Conservation (phyloP, 2,888 invertebrate genomes). For the Ennomos fuscantarius region DNA sequence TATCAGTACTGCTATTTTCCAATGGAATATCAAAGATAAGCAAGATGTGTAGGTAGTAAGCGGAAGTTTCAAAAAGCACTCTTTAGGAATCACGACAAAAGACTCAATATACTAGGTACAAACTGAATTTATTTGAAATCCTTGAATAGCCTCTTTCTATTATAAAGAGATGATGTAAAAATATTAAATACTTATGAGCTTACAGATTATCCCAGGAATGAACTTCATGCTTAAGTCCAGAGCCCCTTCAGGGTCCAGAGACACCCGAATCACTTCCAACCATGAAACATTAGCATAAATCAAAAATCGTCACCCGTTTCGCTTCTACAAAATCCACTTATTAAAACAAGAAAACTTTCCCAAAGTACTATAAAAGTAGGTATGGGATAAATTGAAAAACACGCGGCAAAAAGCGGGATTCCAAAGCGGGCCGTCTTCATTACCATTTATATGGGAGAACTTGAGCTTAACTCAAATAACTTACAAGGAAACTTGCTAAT, state of each 20-base stretch:
- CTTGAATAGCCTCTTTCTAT: no score
- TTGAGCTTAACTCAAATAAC: constrained; percentile 57
- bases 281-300: constrained; percentile 24
- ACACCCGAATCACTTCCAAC: no score
- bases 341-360: constrained; percentile 47
- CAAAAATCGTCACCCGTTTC: constrained; percentile 29
- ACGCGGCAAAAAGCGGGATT: constrained; percentile 51
- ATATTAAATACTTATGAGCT: no score
- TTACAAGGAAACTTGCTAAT: constrained; percentile 60
- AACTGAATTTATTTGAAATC: no score
- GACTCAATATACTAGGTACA: neutral
- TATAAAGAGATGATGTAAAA: no score
- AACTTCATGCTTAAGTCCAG: no score
- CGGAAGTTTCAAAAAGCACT: neutral
- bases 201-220: no score
- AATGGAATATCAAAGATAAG: no score
- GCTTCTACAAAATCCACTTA: constrained; percentile 36
- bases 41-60: neutral
- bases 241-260: no score
- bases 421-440: constrained; percentile 50
- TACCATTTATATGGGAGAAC: constrained; percentile 77
- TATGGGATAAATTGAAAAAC: constrained; percentile 67
- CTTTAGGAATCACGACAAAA: no score
- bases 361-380: constrained; percentile 48
- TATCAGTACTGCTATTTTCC: no score